A percentile compares a stretch with the other conserved stretches of the same genome.
phyloP scores from a whole-genome alignment of 1,140 invertebrate species.

The Drosophila insularis region DNA sequence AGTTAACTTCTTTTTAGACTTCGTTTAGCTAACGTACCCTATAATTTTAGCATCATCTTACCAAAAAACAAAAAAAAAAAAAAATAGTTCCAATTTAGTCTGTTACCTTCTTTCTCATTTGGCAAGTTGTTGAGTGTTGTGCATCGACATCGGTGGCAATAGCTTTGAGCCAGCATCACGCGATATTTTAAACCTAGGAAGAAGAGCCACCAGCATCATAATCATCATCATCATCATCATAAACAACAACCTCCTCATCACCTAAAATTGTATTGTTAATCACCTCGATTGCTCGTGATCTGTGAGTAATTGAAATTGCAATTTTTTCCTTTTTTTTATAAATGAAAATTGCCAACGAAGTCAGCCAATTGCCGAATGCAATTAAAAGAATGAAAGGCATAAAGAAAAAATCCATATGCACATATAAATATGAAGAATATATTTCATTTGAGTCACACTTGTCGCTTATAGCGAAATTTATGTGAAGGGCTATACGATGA shows the following conservation, averaged over 20 bases:
- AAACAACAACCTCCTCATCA: constrained; percentile 41
- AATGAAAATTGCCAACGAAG: constrained; percentile 45
- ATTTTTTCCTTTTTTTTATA: constrained; percentile 13
- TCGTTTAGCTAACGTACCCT: constrained; percentile 3
- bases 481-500: constrained; percentile 13
- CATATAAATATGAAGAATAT: not conserved
- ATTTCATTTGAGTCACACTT: constrained; percentile 43
- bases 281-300: constrained; percentile 70
- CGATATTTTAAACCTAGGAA: constrained; percentile 31
- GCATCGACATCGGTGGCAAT: constrained; percentile 21
- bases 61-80: constrained; percentile 23
- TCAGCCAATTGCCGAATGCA: constrained; percentile 29
- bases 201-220: constrained; percentile 10
- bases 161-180: constrained; percentile 33
- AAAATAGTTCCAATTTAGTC: constrained; percentile 39
- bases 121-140: constrained; percentile 26
- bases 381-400: constrained; percentile 29
- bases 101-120: not conserved
- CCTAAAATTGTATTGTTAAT: constrained; percentile 17
- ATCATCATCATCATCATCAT: constrained; percentile 60
- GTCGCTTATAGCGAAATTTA: constrained; percentile 47
- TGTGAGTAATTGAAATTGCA: constrained; percentile 74
- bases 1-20: too few relatives aligned
- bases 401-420: not conserved
- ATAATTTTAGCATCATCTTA: not conserved